Base-by-base conservation (phyloP, 2,113 vertebrate species). In the Seriola dumerili region DNA sequence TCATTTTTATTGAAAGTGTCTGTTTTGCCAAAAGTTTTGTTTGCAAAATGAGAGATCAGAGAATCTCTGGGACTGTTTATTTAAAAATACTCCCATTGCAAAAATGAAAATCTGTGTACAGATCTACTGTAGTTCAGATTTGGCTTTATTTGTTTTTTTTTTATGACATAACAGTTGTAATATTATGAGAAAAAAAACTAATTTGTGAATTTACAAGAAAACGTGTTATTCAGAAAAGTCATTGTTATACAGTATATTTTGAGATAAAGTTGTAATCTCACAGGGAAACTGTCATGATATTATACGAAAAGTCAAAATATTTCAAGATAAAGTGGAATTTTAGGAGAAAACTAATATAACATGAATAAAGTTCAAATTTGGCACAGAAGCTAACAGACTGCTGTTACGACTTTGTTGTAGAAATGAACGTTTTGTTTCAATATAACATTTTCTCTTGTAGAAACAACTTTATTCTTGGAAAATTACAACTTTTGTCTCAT, bases 1-100 rank as follows among this genome's bases (percentile, higher is more conserved):
- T n/a, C 3, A 4, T 57, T 57, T 46, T 73, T 36, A 57, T 23
- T 4, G 0, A 58, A 10, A 5, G 0, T 40, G 2, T 46, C 16
- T 66, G 14, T 68, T 84, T 25, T 72, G 69, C 34, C 81, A 68
- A 48, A 64, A 32, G 7, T 40, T 63, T 61, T 29, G 14, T 48
- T 59, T 65, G 13, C 5, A 25, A 36, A 65, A 38, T 40, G 9
- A 59, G 58, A 58, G 54, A 50, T 55, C 25, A 7, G 17, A 40
- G 38, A 59, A 23, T 59, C 44, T 40, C 46, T 29, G 25, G 69
- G 40, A 76, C 62, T 67, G 58, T 71, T 74, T 59, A 71, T 50
- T 36, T 57, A 5, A 75, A 72, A 57, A 72, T 2, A 11, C 14
- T 61, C 48, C 29, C 57, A 34, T 23, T 5, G n/a, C 57, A 57